Percentiles rank a stretch among this genome's conserved stretches.
Conservation (phyloP, 2,888 invertebrate species). For the Keiferia lycopersicella region DNA sequence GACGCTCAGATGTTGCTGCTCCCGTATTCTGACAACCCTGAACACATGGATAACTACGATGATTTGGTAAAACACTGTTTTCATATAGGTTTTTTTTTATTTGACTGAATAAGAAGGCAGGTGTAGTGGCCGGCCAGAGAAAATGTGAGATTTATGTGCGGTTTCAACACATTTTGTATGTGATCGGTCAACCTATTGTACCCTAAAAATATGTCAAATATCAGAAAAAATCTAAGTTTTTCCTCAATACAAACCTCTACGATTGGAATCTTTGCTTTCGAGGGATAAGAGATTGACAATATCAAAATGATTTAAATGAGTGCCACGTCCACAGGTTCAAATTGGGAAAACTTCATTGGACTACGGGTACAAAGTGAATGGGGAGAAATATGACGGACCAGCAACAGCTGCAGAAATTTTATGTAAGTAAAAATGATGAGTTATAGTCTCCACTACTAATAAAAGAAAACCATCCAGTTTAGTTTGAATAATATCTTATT, state of each 20-base stretch:
- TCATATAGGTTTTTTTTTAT: not conserved
- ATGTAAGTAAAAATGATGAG: constrained; percentile 63
- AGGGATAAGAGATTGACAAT: no score
- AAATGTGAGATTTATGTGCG: no score
- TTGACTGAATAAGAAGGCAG: no score
- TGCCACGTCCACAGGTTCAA: constrained; percentile 47
- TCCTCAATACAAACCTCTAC: not conserved
- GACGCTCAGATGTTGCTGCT: constrained; percentile 86
- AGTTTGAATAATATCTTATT: no score
- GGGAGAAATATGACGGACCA: constrained; percentile 62
- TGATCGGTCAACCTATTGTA: no score
- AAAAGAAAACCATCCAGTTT: no score
- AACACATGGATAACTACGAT: constrained; percentile 73
- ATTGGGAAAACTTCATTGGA: constrained; percentile 64
- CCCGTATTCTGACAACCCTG: constrained; percentile 83
- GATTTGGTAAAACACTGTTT: constrained; percentile 57
- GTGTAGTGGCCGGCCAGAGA: no score
- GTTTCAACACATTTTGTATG: no score
- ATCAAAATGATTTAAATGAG: not conserved
- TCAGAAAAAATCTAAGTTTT: no score
- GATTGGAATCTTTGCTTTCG: not conserved
- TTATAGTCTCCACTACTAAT: no score
- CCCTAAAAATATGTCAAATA: no score
- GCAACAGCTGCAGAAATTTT: constrained; percentile 79
- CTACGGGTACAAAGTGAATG: constrained; percentile 62